Base-by-base conservation (phyloP, 2,888 invertebrate species). In the Agrotis ipsilon region DNA sequence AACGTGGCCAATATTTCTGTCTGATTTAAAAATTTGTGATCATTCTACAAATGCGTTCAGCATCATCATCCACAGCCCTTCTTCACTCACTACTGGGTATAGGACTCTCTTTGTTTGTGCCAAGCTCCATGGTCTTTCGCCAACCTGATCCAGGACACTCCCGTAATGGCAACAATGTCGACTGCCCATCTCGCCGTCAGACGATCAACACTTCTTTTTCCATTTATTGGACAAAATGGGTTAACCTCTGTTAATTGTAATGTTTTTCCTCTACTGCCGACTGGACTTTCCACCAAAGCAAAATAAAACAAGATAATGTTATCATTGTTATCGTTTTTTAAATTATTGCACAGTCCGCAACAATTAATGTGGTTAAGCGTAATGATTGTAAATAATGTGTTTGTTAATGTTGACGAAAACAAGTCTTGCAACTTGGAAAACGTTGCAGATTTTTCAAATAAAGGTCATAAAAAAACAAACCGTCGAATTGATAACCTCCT, bases 311-410 rank as follows among this genome's bases (percentile, higher is more conserved):
- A 49, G 19, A 27, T 19, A 71, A 27, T 55, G 18, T 19, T 43
- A 48, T 48, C 13, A 11, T 0, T 14, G 49, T 45, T 72, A 51
- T 39, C 6, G 32, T 46, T 19, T 39, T 32, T 6, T 14, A 43
- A 39, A 57, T 55, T 55, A 71, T 57, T 71, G 19, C 21, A 7
- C 19, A 46, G n/a, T 6, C 7, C 39, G 39, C 39, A 39, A 39
- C 32, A 32, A n/a, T n/a, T n/a, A n/a, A n/a, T n/a, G n/a, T n/a
- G n/a, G 24, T 21, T 65, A 18, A 19, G 32, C 39, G n/a, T 24
- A 19, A 16, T 48, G n/a, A 49, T 49, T 49, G n/a, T 48, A 46
- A 65, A 61, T n/a, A 16, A 3, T 27, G 24, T 18, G n/a, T 24
- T 27, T 60, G 2, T 39, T 39, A 39, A 32, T 57, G 13, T 62